These are phyloP conservation scores for Xerus inauris DNA, from an alignment of 2,113 vertebrate species.

Conservation along the genomic window DNA sequence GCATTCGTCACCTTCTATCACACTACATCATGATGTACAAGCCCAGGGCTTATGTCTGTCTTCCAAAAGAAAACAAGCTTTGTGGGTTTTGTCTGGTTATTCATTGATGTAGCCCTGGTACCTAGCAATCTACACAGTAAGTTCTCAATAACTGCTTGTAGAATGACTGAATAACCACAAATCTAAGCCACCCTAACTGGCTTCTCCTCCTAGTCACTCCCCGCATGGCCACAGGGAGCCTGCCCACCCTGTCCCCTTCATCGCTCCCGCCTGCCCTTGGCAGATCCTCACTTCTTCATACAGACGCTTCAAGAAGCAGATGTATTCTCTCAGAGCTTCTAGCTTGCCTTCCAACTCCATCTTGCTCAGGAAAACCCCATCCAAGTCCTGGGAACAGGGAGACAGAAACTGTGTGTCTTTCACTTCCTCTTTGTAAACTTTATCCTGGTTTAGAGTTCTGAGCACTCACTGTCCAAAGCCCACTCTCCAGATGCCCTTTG, in stretches of 20 bases:
- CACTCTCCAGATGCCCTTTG: neutral
- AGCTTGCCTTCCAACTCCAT: slow-evolving; percentile 85
- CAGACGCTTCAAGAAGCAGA: slow-evolving; percentile 84
- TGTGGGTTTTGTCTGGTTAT: neutral
- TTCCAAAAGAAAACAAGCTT: neutral
- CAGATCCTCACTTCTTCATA: slow-evolving; percentile 83
- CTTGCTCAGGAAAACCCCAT: slow-evolving; percentile 86
- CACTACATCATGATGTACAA: neutral
- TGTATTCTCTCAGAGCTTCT: slow-evolving; percentile 76
- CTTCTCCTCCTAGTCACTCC: neutral
- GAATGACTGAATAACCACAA: neutral
- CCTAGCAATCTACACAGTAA: neutral
- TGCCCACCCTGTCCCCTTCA: neutral
- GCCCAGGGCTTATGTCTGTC: neutral
- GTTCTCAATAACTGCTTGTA: neutral
- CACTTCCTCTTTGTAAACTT: neutral
- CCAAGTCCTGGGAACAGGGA: slow-evolving; percentile 84
- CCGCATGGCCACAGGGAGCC: neutral
- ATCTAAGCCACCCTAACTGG: neutral
- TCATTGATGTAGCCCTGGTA: neutral
- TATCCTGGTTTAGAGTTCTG: neutral
- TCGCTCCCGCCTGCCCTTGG: neutral
- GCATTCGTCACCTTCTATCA: neutral
- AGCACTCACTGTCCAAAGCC: neutral
- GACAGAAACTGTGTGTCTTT: neutral